A percentile compares a stretch with the other conserved stretches of the same genome.
Conservation (phyloP, 1,140 invertebrate genomes). For the Oryctes rhinoceros region DNA sequence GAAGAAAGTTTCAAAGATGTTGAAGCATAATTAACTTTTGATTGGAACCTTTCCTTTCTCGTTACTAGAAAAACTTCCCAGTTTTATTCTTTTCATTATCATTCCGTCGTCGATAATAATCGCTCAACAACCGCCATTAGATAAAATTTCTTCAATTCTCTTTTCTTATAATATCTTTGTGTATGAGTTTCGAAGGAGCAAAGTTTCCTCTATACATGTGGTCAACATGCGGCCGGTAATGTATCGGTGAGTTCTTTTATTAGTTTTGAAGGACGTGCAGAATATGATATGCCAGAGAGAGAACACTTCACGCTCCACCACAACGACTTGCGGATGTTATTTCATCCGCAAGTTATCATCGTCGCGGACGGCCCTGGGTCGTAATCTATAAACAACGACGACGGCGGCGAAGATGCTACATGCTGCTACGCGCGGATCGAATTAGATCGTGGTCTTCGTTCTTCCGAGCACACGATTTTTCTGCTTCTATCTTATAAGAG, state of each 20-base stretch:
- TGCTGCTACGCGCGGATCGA: conserved; percentile 10
- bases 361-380: conserved; percentile 20
- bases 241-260: conserved; percentile 45
- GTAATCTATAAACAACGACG: conserved; percentile 36
- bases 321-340: conserved; percentile 46
- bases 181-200: conserved; percentile 5
- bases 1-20: not conserved
- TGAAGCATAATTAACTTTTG: not conserved
- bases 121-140: conserved; percentile 45
- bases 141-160: conserved; percentile 48
- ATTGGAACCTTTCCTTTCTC: conserved; percentile 3
- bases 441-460: conserved; percentile 29
- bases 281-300: conserved; percentile 42
- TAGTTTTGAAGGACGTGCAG: conserved; percentile 49
- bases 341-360: conserved; percentile 43
- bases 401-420: not conserved
- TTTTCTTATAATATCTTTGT: conserved; percentile 20
- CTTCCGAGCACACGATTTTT: conserved; percentile 14
- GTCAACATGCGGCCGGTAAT: conserved; percentile 30
- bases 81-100: conserved; percentile 32
- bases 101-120: conserved; percentile 36
- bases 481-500: not conserved
- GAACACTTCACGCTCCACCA: conserved; percentile 27
- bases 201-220: conserved; percentile 45
- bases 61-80: not conserved